phyloP scores from a whole-genome alignment of 2,113 vertebrate genomes.

The Todiramphus chloris region DNA sequence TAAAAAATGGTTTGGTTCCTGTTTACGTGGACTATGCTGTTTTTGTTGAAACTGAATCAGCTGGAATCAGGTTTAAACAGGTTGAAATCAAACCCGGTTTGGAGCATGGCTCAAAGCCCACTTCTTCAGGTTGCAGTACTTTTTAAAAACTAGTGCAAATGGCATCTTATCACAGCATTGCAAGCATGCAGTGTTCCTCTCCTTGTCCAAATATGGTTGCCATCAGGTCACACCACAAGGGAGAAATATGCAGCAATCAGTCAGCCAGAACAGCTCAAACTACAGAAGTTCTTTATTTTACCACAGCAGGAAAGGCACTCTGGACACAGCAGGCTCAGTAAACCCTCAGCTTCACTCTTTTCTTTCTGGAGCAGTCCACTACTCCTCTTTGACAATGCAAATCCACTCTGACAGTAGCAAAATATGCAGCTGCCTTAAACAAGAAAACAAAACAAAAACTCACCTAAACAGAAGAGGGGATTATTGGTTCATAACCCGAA shows the following conservation, averaged over 20 bases:
- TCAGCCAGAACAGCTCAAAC: constrained; percentile 59
- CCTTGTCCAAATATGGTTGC: constrained; percentile 50
- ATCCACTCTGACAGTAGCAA: constrained; percentile 48
- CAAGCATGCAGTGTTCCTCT: constrained; percentile 71
- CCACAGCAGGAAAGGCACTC: constrained; percentile 80
- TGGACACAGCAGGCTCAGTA: constrained; percentile 66
- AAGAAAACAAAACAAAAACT: constrained; percentile 40
- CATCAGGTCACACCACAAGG: constrained; percentile 56
- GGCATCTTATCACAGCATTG: constrained; percentile 77
- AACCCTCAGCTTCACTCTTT: constrained; percentile 52
- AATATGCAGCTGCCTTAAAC: constrained; percentile 54
- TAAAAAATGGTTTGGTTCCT: background rate
- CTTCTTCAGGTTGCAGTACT: constrained; percentile 77
- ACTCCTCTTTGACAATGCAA: constrained; percentile 42
- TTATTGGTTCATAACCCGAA: constrained; percentile 39
- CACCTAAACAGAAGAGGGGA: constrained; percentile 7
- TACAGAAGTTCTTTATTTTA: constrained; percentile 61
- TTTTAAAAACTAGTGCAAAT: constrained; percentile 80
- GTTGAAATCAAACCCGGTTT: constrained; percentile 36
- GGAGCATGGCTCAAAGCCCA: constrained; percentile 51
- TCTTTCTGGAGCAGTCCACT: constrained; percentile 21
- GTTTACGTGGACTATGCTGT: background rate
- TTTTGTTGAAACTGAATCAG: constrained; percentile 35
- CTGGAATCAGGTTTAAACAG: constrained; percentile 46
- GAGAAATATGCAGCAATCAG: constrained; percentile 67